Evolutionary conservation across 1,140 invertebrate genomes (phyloP), one percentile per base, ranked within the genome.

Genomic region (Panagrolaimus sp.): DNA sequence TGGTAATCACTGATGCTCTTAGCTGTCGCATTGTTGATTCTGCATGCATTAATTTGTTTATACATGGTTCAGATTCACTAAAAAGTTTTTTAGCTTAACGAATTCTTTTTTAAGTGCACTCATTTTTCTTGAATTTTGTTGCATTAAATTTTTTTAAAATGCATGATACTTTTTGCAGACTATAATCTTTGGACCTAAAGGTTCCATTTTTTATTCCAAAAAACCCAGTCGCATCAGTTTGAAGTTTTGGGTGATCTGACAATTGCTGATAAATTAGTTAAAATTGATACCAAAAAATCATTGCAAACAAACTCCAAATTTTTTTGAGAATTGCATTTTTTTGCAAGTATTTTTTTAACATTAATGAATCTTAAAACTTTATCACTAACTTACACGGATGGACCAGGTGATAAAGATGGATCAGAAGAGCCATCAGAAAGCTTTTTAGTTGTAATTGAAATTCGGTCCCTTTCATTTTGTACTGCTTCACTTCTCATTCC

Each of bases 381-480:
- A n/a, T n/a, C 2, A 38, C 31, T 4, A 38, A 38, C 31, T 38
- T 38, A 38, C 13, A 65, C 63, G 31, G 63, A 25, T n/a, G 63
- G 63, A 38, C 25, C 13, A 8, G 31, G 31, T 1, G 51, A 25
- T 16, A 16, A 16, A 3, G 51, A 57, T n/a, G 51, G 51, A 20
- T 57, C 51, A 16, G 63, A n/a, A n/a, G n/a, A 64, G 45, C 14
- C 14, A 44, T 16, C 5, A 7, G 63, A 25, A 14, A 45, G 47
- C 9, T 9, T 51, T 53, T 20, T 63, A 48, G 61, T 44, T 27
- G 68, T 70, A 80, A 91, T 92, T 79, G 92, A 96, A 79, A 98
- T 98, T 70, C 93, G 87, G 82, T 98, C 96, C 65, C 96, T 85
- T 86, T 98, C 96, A 84, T 97, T 97, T 86, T 98, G 96, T 2